phyloP scores from a whole-genome alignment of 1,140 invertebrate species.

The Drosophila suzukii region DNA sequence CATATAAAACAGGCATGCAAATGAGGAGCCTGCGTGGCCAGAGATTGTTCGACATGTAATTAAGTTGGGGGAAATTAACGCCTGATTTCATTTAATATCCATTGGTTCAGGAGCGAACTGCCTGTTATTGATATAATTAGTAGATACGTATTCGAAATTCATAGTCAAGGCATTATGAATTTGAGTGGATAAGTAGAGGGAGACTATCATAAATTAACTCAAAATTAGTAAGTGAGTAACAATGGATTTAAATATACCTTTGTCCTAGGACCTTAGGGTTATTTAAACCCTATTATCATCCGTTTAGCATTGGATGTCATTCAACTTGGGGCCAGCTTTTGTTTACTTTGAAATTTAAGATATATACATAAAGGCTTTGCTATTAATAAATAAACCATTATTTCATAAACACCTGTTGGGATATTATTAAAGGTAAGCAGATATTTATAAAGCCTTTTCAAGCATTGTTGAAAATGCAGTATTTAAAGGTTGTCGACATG shows the following conservation, averaged over 20 bases:
- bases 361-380: neutral
- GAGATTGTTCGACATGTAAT: constrained; percentile 33
- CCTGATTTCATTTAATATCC: constrained; percentile 29
- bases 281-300: neutral
- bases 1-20: constrained; percentile 36
- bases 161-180: neutral
- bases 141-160: too few relatives aligned
- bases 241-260: too few relatives aligned
- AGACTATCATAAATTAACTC: neutral
- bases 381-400: constrained; percentile 16
- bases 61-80: constrained; percentile 55
- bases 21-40: constrained; percentile 4
- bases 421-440: neutral
- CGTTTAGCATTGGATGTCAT: neutral
- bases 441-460: constrained; percentile 10
- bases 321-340: constrained; percentile 4
- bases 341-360: neutral
- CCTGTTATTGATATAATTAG: neutral
- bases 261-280: neutral
- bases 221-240: too few relatives aligned
- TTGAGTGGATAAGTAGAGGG: neutral
- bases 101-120: neutral
- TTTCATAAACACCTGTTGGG: constrained; percentile 15
- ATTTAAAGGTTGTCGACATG: constrained; percentile 11
- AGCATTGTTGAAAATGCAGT: neutral